Evolutionary conservation across 1,140 invertebrate genomes (phyloP).

Genomic region (Halyomorpha halys): DNA sequence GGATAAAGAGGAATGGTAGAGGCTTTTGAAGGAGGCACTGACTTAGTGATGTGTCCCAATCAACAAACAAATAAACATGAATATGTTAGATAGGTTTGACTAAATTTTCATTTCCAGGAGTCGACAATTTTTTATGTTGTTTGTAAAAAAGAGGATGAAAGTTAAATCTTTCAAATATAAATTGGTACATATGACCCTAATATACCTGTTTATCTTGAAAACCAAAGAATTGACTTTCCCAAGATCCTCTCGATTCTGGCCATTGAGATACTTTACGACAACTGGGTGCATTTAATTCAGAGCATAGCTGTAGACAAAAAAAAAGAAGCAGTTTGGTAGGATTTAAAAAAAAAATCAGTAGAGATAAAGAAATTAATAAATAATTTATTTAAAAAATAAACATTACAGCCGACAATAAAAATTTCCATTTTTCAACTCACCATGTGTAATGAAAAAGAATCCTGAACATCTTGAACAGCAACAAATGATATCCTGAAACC

Average conservation of each 20-base stretch:
- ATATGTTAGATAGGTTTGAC: too few species aligned
- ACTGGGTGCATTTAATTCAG: slow-evolving; percentile 3
- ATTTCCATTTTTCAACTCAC: slow-evolving; percentile 36
- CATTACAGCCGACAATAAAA: background rate
- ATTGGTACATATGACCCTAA: background rate
- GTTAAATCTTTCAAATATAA: too few species aligned
- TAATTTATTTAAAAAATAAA: background rate
- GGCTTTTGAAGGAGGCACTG: too few species aligned
- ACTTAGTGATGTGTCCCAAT: too few species aligned
- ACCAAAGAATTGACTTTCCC: slow-evolving; percentile 5
- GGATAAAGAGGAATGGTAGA: too few species aligned
- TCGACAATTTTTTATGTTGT: too few species aligned
- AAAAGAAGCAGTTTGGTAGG: background rate
- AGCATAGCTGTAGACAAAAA: slow-evolving; percentile 3
- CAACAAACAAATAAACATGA: too few species aligned
- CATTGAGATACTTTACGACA: slow-evolving; percentile 1
- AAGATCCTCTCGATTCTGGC: background rate
- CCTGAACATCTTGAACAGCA: slow-evolving; percentile 59
- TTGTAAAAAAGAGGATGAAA: too few species aligned
- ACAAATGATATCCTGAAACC: slow-evolving; percentile 53
- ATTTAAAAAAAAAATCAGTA: too few species aligned
- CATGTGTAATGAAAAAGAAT: slow-evolving; percentile 51
- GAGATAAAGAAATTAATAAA: too few species aligned
- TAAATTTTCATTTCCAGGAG: too few species aligned
- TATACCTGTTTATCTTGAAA: background rate